These are phyloP conservation scores for Conus canariensis DNA, from an alignment of 2,888 invertebrate genomes.

Conservation along the genomic window DNA sequence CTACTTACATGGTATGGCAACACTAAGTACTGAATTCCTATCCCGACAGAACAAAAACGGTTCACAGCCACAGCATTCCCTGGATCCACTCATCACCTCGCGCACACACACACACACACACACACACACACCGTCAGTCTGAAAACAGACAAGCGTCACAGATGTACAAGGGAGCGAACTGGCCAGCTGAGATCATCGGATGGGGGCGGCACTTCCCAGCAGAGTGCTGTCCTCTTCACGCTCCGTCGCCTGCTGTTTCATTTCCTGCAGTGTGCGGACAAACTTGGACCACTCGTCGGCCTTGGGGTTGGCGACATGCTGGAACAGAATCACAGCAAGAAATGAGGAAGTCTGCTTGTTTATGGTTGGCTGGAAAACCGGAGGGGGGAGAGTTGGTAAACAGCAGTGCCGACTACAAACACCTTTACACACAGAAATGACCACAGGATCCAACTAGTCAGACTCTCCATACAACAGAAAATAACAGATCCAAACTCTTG, in stretches of 20 bases:
- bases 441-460: background rate
- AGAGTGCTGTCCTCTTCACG: constrained; percentile 73
- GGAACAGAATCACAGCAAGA: constrained; percentile 61
- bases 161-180: too few relatives aligned
- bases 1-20: too few relatives aligned
- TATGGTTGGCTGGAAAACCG: too few relatives aligned
- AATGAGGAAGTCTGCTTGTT: too few relatives aligned
- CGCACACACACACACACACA: background rate
- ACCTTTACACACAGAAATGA: background rate
- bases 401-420: background rate
- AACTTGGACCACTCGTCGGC: constrained; percentile 97
- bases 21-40: too few relatives aligned
- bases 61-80: background rate
- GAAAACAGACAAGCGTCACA: background rate
- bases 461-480: too few relatives aligned
- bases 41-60: too few relatives aligned
- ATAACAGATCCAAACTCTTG: too few relatives aligned
- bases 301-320: constrained; percentile 93
- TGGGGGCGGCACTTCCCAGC: constrained; percentile 25
- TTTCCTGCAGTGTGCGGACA: constrained; percentile 92
- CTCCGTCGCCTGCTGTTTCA: constrained; percentile 75
- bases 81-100: background rate
- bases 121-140: background rate
- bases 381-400: too few relatives aligned
- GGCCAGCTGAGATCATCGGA: constrained; percentile 25